Percentiles rank a stretch among this genome's conserved stretches.
Evolutionary conservation across 2,888 invertebrate genomes (phyloP).

Genomic region (Liodrosophila aerea): DNA sequence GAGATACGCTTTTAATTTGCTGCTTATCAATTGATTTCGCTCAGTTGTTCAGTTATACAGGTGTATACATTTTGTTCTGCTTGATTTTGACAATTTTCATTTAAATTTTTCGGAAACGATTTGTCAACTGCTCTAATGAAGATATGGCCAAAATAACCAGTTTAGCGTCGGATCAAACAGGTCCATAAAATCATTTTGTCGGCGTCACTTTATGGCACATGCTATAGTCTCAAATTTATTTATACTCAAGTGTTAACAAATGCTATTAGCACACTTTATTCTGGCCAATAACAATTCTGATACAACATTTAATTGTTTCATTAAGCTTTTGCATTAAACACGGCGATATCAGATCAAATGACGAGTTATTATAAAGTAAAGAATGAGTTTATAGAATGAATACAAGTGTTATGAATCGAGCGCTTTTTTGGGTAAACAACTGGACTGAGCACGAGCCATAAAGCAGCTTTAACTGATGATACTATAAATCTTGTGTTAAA

Average conservation of each 20-base stretch:
- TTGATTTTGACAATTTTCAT: conserved; percentile 25
- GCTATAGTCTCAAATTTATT: conserved; percentile 6
- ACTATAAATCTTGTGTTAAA: too few species aligned
- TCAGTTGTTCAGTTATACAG: conserved; percentile 4
- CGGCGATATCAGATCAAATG: conserved; percentile 11
- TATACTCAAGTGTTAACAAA: conserved; percentile 20
- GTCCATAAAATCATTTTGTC: conserved; percentile 7
- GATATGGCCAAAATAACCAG: conserved; percentile 32
- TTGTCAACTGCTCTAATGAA: conserved; percentile 41
- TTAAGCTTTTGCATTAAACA: conserved; percentile 9
- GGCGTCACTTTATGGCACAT: conserved; percentile 19
- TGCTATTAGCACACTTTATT: conserved; percentile 25
- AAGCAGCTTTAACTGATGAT: too few species aligned
- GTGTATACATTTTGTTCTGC: not conserved
- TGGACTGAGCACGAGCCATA: too few species aligned
- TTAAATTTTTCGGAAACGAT: conserved; percentile 26
- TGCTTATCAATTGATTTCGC: conserved; percentile 33
- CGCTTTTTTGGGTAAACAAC: too few species aligned
- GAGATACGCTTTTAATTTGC: conserved; percentile 23
- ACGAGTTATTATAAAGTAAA: not conserved
- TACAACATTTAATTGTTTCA: conserved; percentile 28
- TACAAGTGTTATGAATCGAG: too few species aligned
- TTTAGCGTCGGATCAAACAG: conserved; percentile 14
- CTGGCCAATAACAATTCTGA: conserved; percentile 9
- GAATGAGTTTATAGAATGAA: too few species aligned